phyloP scores from a whole-genome alignment of 2,113 vertebrate species.

The Mellivora capensis region DNA sequence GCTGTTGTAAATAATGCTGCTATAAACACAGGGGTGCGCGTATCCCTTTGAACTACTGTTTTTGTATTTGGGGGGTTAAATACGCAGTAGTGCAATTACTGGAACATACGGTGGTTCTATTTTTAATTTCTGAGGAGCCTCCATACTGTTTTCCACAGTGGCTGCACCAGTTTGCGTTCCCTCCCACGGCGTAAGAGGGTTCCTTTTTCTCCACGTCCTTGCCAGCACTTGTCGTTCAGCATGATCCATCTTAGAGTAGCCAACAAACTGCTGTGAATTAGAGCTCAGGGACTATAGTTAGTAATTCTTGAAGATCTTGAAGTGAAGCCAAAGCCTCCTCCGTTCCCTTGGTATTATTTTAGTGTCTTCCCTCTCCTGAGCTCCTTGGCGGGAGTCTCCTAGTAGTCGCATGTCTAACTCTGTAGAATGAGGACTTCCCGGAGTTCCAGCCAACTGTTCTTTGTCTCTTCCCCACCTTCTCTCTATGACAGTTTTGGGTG shows the following conservation, averaged over 20 bases:
- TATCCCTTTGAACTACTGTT: neutral
- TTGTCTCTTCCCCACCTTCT: constrained; percentile 7
- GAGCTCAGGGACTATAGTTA: neutral
- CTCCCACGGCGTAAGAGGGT: neutral
- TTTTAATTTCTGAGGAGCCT: neutral
- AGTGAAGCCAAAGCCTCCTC: constrained; percentile 14
- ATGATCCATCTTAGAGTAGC: neutral
- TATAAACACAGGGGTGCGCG: neutral
- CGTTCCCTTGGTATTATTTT: neutral
- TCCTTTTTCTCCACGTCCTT: neutral
- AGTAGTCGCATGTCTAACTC: neutral
- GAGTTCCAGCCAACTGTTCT: neutral
- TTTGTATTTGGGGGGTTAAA: neutral
- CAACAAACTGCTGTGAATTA: neutral
- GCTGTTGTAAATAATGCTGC: neutral
- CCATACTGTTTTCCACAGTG: neutral
- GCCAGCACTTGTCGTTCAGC: neutral
- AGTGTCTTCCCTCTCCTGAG: neutral
- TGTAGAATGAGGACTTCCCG: neutral
- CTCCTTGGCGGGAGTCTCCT: neutral
- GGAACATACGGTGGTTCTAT: neutral
- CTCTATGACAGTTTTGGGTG: neutral
- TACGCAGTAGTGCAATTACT: neutral
- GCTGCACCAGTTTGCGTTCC: neutral
- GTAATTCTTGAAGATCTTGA: constrained; percentile 8